Evolutionary conservation across 2,888 invertebrate species (phyloP).

Genomic region (Beris chalybata): DNA sequence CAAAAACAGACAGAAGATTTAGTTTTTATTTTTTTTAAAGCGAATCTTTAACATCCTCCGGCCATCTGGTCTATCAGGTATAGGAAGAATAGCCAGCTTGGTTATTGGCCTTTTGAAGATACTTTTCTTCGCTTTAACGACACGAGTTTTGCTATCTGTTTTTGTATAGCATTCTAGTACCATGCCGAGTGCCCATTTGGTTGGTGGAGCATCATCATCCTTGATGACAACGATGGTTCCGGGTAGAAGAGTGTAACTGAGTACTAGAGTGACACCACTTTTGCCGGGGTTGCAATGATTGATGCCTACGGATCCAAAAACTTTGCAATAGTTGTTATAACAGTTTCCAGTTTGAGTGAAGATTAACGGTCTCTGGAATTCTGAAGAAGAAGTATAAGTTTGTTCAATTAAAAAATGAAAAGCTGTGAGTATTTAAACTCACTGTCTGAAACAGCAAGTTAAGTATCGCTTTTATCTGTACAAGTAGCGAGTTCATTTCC

Average conservation of each 20-base stretch:
- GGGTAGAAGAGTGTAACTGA: neutral
- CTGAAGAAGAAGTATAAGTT: no score
- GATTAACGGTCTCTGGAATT: no score
- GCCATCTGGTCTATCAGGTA: neutral
- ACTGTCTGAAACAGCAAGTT: no score
- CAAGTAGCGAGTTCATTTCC: no score
- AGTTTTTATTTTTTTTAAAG: no score
- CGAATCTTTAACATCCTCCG: no score
- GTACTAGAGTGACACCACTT: neutral
- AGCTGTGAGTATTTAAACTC: no score
- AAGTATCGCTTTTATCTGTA: no score
- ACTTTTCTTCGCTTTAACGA: slow-evolving; percentile 27
- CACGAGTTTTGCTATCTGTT: slow-evolving; percentile 33
- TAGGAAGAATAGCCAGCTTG: slow-evolving; percentile 19
- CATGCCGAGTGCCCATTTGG: slow-evolving; percentile 32
- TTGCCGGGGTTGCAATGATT: neutral
- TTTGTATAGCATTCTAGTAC: slow-evolving; percentile 35
- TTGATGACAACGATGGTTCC: slow-evolving; percentile 31
- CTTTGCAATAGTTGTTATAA: slow-evolving; percentile 7
- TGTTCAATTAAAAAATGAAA: no score
- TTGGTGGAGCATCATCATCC: slow-evolving; percentile 28
- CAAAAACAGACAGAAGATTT: no score
- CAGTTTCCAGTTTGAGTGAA: no score
- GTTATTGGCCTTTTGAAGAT: slow-evolving; percentile 28
- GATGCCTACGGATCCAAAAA: neutral